Percentiles rank a stretch among this genome's conserved stretches.
These are phyloP conservation scores for Pollenia griseotomentosa DNA, from an alignment of 2,888 invertebrate genomes.

Conservation along the genomic window DNA sequence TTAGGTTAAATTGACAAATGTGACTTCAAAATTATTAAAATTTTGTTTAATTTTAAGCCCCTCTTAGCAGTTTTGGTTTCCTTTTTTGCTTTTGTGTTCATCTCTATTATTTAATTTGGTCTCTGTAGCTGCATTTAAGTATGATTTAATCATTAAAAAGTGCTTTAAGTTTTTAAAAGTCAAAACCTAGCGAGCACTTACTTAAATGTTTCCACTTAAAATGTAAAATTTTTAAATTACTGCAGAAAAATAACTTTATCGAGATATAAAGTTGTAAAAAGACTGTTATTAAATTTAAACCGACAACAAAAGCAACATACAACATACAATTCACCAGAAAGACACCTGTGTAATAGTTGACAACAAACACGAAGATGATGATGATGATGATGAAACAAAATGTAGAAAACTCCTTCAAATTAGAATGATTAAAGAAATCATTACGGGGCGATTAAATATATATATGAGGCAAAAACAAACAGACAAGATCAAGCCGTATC, in stretches of 20 bases:
- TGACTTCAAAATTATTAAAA: neutral
- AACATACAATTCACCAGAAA: conserved; percentile 1
- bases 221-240: conserved; percentile 61
- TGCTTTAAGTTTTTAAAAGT: conserved; percentile 21
- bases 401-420: conserved; percentile 67
- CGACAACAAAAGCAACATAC: neutral
- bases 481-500: conserved; percentile 44
- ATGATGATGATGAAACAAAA: conserved; percentile 32
- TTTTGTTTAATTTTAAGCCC: neutral
- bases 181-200: conserved; percentile 8
- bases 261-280: conserved; percentile 48
- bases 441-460: conserved; percentile 38
- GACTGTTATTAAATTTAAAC: conserved; percentile 37
- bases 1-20: neutral
- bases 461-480: conserved; percentile 9
- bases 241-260: conserved; percentile 61
- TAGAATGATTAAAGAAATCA: conserved; percentile 71
- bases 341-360: conserved; percentile 67
- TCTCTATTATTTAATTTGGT: conserved; percentile 44
- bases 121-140: conserved; percentile 13
- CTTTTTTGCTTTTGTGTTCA: neutral
- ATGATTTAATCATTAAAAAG: conserved; percentile 58
- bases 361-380: conserved; percentile 10
- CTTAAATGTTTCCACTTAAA: conserved; percentile 62
- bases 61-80: neutral